A percentile compares a stretch with the other conserved stretches of the same genome.
Conservation (phyloP, 1,140 invertebrate genomes). For the Drosophila sturtevanti region DNA sequence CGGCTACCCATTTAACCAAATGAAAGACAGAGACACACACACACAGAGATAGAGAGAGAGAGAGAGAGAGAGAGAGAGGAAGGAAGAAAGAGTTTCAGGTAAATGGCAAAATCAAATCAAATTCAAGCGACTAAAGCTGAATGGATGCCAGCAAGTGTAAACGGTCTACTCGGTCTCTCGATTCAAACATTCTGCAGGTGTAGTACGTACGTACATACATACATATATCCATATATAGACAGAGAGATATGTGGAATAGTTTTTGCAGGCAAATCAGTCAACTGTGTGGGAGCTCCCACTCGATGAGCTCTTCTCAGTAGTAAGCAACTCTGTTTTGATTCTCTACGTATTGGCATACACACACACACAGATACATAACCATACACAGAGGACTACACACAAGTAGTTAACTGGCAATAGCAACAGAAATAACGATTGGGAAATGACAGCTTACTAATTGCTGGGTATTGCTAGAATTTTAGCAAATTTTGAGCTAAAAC, state of each 20-base stretch:
- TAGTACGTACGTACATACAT: neutral
- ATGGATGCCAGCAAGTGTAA: conserved; percentile 22
- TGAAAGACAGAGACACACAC: neutral
- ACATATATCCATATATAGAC: too few relatives aligned
- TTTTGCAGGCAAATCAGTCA: conserved; percentile 1
- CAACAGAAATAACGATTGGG: neutral
- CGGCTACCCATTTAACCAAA: neutral
- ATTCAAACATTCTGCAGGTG: neutral
- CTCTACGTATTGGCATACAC: neutral
- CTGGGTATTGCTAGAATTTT: neutral
- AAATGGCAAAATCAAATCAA: conserved; percentile 68
- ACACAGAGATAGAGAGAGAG: neutral
- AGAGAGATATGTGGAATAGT: neutral
- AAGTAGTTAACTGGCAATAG: neutral
- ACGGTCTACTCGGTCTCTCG: neutral
- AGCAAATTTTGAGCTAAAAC: neutral
- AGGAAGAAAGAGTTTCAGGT: conserved; percentile 5
- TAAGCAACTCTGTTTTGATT: conserved; percentile 6
- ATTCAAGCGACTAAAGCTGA: conserved; percentile 64
- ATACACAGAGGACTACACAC: neutral
- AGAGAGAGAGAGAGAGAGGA: neutral
- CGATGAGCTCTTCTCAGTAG: neutral
- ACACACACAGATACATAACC: too few relatives aligned
- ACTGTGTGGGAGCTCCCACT: neutral
- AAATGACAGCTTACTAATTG: neutral